phyloP scores from a whole-genome alignment of 2,888 invertebrate genomes.

The Diarsia mendica region DNA sequence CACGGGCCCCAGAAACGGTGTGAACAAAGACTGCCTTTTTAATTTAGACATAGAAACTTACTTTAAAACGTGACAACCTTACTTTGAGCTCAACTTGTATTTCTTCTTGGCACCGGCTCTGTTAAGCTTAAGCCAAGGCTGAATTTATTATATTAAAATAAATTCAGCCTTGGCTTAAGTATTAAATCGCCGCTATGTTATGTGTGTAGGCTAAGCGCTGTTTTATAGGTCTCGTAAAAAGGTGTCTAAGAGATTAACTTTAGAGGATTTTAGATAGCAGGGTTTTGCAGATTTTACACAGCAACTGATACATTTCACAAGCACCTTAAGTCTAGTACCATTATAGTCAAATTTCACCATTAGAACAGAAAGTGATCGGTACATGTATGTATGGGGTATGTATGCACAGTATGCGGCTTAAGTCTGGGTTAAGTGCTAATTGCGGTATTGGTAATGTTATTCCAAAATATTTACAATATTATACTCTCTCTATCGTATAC shows the following conservation, averaged over 20 bases:
- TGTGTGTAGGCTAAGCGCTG: constrained; percentile 9
- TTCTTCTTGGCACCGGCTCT: constrained; percentile 47
- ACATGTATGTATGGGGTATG: too few relatives aligned
- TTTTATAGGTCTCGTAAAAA: constrained; percentile 38
- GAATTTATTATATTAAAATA: constrained; percentile 43
- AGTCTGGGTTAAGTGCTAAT: too few relatives aligned
- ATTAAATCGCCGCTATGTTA: constrained; percentile 18
- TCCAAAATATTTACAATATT: not conserved
- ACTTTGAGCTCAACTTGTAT: constrained; percentile 21
- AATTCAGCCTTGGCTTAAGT: not conserved
- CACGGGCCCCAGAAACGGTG: not conserved
- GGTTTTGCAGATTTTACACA: constrained; percentile 3
- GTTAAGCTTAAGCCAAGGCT: constrained; percentile 47
- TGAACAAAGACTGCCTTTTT: constrained; percentile 36
- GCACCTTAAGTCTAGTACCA: not conserved
- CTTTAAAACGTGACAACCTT: constrained; percentile 12
- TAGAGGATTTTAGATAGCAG: not conserved
- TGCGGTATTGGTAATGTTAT: not conserved
- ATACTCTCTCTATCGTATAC: not conserved
- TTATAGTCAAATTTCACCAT: not conserved
- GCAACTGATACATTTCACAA: not conserved
- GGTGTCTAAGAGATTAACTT: constrained; percentile 31
- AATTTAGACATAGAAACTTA: constrained; percentile 27
- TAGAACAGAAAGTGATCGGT: not conserved
- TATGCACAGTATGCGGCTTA: too few relatives aligned